phyloP scores from a whole-genome alignment of 2,797 vertebrate species.

The Alcedo atthis region DNA sequence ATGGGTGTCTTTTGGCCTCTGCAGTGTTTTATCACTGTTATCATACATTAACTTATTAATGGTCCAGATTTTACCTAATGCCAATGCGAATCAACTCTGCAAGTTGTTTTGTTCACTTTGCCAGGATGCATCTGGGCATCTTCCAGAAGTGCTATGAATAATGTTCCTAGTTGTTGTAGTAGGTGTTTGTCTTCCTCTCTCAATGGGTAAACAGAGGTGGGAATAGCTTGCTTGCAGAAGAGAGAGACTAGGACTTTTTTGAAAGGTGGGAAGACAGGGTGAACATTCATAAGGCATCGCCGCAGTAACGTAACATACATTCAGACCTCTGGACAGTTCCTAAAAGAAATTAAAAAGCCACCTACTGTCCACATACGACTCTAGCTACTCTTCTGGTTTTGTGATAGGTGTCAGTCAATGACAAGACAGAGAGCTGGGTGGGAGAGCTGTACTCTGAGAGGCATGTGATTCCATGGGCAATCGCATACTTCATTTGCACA shows the following conservation, averaged over 20 bases:
- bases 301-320: neutral
- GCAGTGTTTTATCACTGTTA: neutral
- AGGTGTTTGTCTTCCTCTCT: neutral
- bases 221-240: neutral
- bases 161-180: accelerated
- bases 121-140: neutral
- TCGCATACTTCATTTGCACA: neutral
- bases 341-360: neutral
- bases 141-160: neutral
- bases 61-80: neutral
- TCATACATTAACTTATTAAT: accelerated
- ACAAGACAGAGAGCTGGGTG: neutral
- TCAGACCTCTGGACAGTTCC: neutral
- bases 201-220: neutral
- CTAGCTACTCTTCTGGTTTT: neutral
- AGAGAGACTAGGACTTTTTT: neutral
- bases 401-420: neutral
- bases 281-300: neutral
- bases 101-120: neutral
- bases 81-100: neutral
- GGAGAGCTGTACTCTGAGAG: neutral
- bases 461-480: neutral
- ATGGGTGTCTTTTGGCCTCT: neutral
- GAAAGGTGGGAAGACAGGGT: neutral
- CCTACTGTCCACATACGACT: neutral